Percentiles rank a stretch among this genome's conserved stretches.
phyloP scores from a whole-genome alignment of 2,888 invertebrate species.

The Ectemnius lituratus region DNA sequence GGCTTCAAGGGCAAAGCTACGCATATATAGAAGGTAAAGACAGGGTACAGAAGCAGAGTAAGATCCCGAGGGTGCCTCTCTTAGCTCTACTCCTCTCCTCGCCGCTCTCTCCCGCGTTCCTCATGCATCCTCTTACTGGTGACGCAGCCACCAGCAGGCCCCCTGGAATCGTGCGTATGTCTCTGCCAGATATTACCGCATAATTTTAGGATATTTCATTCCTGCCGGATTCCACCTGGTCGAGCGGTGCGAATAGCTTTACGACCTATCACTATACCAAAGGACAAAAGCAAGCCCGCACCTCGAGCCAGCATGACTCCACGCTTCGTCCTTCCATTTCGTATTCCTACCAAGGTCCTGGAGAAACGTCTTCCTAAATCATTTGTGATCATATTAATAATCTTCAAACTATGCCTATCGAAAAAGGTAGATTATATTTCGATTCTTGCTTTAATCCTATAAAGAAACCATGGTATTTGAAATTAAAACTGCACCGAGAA shows the following conservation, averaged over 20 bases:
- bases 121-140: slow-evolving; percentile 48
- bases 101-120: slow-evolving; percentile 20
- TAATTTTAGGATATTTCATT: slow-evolving; percentile 72
- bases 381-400: no score
- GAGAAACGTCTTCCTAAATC: no score
- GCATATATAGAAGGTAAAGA: slow-evolving; percentile 9
- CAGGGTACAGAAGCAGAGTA: slow-evolving; percentile 39
- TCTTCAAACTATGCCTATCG: no score
- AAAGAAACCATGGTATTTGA: no score
- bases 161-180: slow-evolving; percentile 55
- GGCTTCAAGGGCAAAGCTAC: neutral
- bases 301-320: no score
- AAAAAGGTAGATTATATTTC: no score
- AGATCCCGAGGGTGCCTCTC: slow-evolving; percentile 54
- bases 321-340: no score
- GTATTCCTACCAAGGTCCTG: no score
- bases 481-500: no score
- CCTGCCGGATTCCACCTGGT: slow-evolving; percentile 51
- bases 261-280: slow-evolving; percentile 40
- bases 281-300: slow-evolving; percentile 23
- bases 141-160: slow-evolving; percentile 51
- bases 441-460: no score
- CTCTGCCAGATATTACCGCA: slow-evolving; percentile 70
- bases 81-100: slow-evolving; percentile 35
- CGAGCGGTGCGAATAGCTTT: slow-evolving; percentile 49